These are phyloP conservation scores for Meliscaeva auricollis DNA, from an alignment of 2,888 invertebrate genomes.

Conservation along the genomic window DNA sequence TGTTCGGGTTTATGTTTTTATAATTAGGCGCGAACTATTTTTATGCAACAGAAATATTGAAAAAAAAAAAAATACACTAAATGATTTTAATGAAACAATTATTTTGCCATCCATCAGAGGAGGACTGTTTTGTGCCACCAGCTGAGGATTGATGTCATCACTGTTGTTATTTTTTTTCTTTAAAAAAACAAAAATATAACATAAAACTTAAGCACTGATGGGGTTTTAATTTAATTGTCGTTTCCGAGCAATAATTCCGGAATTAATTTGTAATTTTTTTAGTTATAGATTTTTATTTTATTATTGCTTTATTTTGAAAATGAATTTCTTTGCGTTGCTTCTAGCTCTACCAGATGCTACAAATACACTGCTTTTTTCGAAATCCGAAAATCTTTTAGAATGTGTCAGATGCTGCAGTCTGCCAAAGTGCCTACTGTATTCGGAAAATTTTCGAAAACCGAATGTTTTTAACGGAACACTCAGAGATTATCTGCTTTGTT, in stretches of 20 bases:
- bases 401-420: no score
- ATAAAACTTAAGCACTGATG: slow-evolving; percentile 23
- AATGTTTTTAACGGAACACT: no score
- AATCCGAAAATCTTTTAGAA: slow-evolving; percentile 29
- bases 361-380: slow-evolving; percentile 49
- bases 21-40: slow-evolving; percentile 55
- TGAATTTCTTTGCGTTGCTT: not conserved
- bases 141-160: slow-evolving; percentile 42
- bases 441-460: not conserved
- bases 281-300: slow-evolving; percentile 27
- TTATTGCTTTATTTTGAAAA: not conserved
- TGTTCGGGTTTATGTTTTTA: slow-evolving; percentile 59
- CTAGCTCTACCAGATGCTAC: slow-evolving; percentile 17
- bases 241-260: slow-evolving; percentile 49
- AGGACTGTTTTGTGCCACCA: slow-evolving; percentile 28
- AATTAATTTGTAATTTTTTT: slow-evolving; percentile 43
- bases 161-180: slow-evolving; percentile 14
- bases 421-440: not conserved
- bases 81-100: slow-evolving; percentile 69
- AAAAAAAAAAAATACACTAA: slow-evolving; percentile 31
- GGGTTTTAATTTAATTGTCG: slow-evolving; percentile 50
- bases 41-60: slow-evolving; percentile 24
- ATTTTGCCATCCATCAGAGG: slow-evolving; percentile 63
- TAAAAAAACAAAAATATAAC: not conserved
- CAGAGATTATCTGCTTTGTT: not conserved